A percentile compares a stretch with the other conserved stretches of the same genome.
Evolutionary conservation across 2,797 vertebrate genomes (phyloP).

Genomic region (Leptodactylus fallax): DNA sequence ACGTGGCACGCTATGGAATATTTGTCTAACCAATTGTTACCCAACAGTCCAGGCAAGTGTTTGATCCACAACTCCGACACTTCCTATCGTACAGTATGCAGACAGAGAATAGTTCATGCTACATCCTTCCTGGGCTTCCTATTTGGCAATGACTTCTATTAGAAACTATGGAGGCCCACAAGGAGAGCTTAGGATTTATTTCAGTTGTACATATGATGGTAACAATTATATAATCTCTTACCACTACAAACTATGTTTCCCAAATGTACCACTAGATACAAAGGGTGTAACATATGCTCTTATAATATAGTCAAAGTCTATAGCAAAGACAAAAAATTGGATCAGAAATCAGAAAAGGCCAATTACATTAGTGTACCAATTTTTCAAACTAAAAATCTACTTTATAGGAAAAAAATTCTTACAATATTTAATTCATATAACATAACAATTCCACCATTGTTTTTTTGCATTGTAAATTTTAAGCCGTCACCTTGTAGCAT

Average conservation of each 20-base stretch:
- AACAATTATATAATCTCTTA: constrained; percentile 14
- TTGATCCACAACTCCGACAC: constrained; percentile 10
- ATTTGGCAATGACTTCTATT: constrained; percentile 6
- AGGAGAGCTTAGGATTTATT: neutral
- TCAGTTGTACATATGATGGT: neutral
- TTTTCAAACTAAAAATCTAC: too few species aligned
- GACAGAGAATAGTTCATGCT: constrained; percentile 64
- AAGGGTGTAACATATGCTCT: neutral
- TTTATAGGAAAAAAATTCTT: too few species aligned
- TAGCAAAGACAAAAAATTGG: neutral
- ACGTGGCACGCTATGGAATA: neutral
- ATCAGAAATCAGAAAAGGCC: too few species aligned
- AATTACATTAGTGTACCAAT: too few species aligned
- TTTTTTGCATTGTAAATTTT: too few species aligned
- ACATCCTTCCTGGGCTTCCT: constrained; percentile 73
- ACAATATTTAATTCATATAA: too few species aligned
- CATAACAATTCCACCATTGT: too few species aligned
- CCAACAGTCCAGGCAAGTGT: constrained; percentile 14
- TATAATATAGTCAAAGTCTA: neutral
- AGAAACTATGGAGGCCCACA: neutral
- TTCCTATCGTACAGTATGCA: constrained; percentile 25
- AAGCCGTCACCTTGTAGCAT: too few species aligned
- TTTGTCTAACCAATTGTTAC: constrained; percentile 1
- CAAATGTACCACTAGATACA: neutral
- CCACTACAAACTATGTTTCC: neutral